phyloP scores from a whole-genome alignment of 2,797 vertebrate species.

The Eospalax fontanierii region DNA sequence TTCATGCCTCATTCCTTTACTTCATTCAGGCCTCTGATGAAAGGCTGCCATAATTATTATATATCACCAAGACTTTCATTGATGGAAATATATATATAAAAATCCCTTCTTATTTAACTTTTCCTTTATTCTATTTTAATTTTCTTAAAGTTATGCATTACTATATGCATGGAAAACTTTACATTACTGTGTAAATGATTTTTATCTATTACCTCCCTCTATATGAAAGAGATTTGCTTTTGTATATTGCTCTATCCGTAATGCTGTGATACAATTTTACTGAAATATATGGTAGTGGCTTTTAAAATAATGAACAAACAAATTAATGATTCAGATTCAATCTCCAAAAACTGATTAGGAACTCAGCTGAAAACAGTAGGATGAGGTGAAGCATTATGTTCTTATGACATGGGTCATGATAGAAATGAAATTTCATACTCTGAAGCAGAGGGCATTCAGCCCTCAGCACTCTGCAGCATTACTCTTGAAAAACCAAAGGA shows the following conservation, averaged over 20 bases:
- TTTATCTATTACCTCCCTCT: neutral
- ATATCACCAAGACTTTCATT: neutral
- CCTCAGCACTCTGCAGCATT: neutral
- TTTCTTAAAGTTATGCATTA: slow-evolving; percentile 4
- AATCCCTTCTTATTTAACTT: neutral
- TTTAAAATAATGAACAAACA: neutral
- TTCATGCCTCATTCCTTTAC: neutral
- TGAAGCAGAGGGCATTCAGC: neutral
- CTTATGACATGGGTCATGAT: neutral
- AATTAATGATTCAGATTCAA: neutral
- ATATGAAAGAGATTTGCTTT: neutral
- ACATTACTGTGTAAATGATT: neutral
- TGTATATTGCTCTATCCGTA: neutral
- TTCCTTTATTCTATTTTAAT: neutral
- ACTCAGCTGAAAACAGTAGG: neutral
- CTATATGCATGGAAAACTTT: neutral
- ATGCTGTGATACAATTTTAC: neutral
- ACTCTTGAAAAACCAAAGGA: neutral
- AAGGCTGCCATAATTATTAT: neutral
- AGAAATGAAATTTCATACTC: neutral
- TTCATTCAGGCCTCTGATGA: neutral
- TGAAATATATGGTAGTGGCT: neutral
- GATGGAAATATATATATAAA: neutral
- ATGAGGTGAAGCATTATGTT: neutral
- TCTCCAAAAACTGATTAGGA: neutral